Base-by-base conservation (phyloP, 1,140 invertebrate genomes). In the Ericerus pela region DNA sequence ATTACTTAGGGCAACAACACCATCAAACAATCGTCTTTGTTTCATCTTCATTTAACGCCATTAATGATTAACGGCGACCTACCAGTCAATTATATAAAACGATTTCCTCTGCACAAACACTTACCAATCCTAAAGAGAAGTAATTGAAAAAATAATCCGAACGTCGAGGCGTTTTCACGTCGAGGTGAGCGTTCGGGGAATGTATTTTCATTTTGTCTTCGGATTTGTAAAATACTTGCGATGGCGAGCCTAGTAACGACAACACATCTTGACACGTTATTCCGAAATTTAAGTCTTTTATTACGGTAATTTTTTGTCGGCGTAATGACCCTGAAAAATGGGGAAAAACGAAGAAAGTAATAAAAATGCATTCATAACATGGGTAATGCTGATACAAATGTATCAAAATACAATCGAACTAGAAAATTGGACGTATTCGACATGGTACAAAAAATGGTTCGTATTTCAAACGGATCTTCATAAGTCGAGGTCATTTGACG, bases 131-230 rank as follows among this genome's bases (percentile, higher is more conserved):
- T 54, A 96, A 74, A 0, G 91, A 95, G 67, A 96, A 94, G 69
- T 96, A 97, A 73, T 97, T 97, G 69, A 90, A 96, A 72, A 96
- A 96, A 70, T 91, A 96, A 70, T 96, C 94, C 0, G 79, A 79
- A 53, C 80, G 82, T 53, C 82, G 81, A 53, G 78, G 80, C 57
- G 80, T 81, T 28, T 80, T 75, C 31, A 80, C 76, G 62, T 83
- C 79, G 58, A 84, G 80, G 67, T 89, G 82, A 14, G 88, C 83
- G 65, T 89, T 87, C 18, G 88, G 86, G 59, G 85, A 83, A 70
- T 96, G 93, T 64, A 96, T 96, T 70, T 90, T 85, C 92, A 97
- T 96, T 73, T 97, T 96, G 68, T 97, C 93, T 70, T 97, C 92
- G 24, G 88, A 84, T 73, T 97, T 96, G 71, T 87, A 96, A 71